Base-by-base conservation (phyloP, 2,888 invertebrate genomes). In the Heliothis peltigera region DNA sequence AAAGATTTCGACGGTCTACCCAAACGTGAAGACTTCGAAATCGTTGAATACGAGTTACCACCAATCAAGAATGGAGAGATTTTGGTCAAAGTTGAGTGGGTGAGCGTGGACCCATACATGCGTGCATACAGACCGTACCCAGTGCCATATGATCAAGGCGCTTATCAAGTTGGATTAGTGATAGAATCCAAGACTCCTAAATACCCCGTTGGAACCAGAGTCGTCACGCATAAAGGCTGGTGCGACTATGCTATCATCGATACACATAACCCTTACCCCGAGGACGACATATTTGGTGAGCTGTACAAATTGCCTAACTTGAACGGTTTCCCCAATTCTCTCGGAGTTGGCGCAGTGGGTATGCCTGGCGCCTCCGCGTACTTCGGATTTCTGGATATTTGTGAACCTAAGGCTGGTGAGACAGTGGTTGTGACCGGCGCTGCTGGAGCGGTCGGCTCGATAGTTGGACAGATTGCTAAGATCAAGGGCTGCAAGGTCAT, bases 401-500 rank as follows among this genome's bases (percentile, higher is more conserved):
- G 97, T 80, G 86, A 96, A 52, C 97, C 97, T 0, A 96, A 97
- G 87, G 80, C 95, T 8, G 97, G 97, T 0, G 97, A 98, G 83
- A 96, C 96, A 0, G 95, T 97, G 0, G 96, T 97, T 0, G 96
- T 97, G 3, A 96, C 96, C 1, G 96, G 96, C 0, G 97, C 97
- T 3, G 97, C 97, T 0, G 97, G 97, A 5, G 97, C 97, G 10
- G 97, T 97, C 3, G 97, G 97, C 3, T 96, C 96, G 64, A 86
- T 96, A 12, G 97, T 97, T 0, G 97, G 97, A 7, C 97, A 97
- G 89, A 96, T 97, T 61, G 97, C 96, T 0, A 97, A 97, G 87
- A 95, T 97, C 42, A 96, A 96, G 89, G 96, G 96, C 73, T 91
- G 90, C 75, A 88, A 71, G 72, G 92, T 97, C 0, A 96, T 98